These are phyloP conservation scores for Conomelus anceps DNA, from an alignment of 2,888 invertebrate species.

Conservation along the genomic window DNA sequence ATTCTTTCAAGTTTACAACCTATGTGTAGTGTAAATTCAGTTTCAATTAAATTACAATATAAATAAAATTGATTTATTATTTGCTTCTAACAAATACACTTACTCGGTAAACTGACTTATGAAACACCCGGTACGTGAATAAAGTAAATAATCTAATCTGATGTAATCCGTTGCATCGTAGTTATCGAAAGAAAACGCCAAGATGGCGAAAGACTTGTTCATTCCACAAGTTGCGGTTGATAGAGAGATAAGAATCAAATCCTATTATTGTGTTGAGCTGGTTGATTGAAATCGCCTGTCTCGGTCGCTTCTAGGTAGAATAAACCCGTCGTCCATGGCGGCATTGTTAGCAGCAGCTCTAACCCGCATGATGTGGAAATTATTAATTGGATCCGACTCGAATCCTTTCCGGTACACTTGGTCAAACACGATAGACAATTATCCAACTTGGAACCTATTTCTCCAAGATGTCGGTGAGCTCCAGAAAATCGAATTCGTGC, in stretches of 20 bases:
- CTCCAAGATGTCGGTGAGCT: not conserved
- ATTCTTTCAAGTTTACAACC: too few relatives aligned
- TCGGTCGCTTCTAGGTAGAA: not conserved
- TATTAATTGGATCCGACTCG: not conserved
- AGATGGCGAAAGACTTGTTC: not conserved
- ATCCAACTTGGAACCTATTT: not conserved
- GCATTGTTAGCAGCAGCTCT: too few relatives aligned
- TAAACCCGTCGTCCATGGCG: not conserved
- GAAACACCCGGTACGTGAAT: too few relatives aligned
- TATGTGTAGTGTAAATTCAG: too few relatives aligned
- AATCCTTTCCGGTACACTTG: not conserved
- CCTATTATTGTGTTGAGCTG: not conserved
- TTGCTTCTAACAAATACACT: too few relatives aligned
- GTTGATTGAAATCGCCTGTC: not conserved
- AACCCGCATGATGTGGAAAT: not conserved
- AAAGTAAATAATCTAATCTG: too few relatives aligned
- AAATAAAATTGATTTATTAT: too few relatives aligned
- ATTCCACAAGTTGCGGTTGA: not conserved
- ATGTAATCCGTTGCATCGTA: too few relatives aligned
- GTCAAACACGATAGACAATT: not conserved
- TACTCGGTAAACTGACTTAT: too few relatives aligned
- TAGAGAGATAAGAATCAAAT: not conserved
- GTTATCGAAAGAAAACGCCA: not conserved
- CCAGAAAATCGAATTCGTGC: not conserved
- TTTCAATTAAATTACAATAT: too few relatives aligned